phyloP scores from a whole-genome alignment of 2,113 vertebrate genomes.

The Sphyrna mokarran region DNA sequence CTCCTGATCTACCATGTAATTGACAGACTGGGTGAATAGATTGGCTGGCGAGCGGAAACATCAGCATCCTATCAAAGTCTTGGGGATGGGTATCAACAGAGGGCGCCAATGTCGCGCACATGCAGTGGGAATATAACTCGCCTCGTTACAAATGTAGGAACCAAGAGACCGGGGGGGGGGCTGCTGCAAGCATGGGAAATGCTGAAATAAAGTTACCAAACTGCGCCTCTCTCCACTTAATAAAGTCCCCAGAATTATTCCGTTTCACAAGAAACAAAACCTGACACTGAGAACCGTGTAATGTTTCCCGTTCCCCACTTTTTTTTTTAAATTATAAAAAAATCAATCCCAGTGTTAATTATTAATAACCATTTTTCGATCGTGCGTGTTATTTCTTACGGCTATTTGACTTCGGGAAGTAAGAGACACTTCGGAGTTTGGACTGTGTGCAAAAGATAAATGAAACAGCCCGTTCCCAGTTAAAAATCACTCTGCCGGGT shows the following conservation, averaged over 20 bases:
- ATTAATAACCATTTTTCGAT: neutral
- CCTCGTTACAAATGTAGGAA: no score
- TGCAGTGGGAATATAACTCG: no score
- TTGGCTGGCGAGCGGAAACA: neutral
- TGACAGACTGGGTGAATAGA: neutral
- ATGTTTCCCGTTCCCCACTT: no score
- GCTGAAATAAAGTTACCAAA: neutral
- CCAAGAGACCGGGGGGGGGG: no score
- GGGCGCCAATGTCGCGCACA: neutral
- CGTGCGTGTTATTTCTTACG: neutral
- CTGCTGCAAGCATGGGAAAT: neutral
- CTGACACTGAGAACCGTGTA: neutral
- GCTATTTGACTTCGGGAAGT: neutral
- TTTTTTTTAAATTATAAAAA: no score
- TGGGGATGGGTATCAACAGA: neutral
- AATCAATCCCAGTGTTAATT: neutral
- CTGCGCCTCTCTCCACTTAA: neutral
- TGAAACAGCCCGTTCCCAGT: neutral
- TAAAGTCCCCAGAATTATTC: neutral
- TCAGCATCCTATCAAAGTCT: neutral
- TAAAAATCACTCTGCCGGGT: neutral
- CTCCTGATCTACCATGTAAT: neutral
- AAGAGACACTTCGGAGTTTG: neutral
- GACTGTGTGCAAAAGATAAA: neutral
- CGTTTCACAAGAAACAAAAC: neutral